A percentile compares a stretch with the other conserved stretches of the same genome.
phyloP scores from a whole-genome alignment of 2,797 vertebrate species.

The Malurus splendens region DNA sequence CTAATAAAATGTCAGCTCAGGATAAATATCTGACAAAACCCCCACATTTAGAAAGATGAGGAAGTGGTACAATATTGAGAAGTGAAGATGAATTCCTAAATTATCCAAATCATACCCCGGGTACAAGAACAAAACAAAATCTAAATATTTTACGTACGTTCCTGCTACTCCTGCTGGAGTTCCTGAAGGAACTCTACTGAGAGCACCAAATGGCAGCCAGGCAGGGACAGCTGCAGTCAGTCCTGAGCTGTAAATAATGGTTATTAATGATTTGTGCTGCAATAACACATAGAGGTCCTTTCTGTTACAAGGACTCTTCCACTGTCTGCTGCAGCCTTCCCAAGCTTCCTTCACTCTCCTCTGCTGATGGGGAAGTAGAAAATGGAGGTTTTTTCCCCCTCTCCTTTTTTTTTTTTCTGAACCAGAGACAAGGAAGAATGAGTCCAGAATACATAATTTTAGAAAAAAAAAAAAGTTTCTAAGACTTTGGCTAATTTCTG shows the following conservation, averaged over 20 bases:
- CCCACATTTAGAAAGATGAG: not conserved
- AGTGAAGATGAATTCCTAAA: not conserved
- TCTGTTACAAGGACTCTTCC: not conserved
- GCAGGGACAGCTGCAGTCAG: not conserved
- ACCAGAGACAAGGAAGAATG: not conserved
- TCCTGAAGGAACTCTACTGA: not conserved
- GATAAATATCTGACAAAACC: too few species aligned
- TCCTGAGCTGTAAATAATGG: not conserved
- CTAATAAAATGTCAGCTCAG: not conserved
- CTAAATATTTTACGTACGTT: not conserved
- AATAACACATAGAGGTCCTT: not conserved
- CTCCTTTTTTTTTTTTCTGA: not conserved
- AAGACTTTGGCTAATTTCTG: not conserved
- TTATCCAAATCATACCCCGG: not conserved
- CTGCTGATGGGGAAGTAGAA: not conserved
- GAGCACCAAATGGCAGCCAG: not conserved
- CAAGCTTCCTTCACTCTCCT: not conserved
- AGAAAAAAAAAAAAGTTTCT: not conserved
- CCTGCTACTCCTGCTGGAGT: not conserved
- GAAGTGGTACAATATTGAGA: not conserved
- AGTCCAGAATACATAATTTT: not conserved
- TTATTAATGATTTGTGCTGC: constrained; percentile 1
- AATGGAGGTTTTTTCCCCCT: not conserved
- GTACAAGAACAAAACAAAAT: not conserved
- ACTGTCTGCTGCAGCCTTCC: not conserved